phyloP scores from a whole-genome alignment of 2,113 vertebrate species.

The Formicarius rufipectus region DNA sequence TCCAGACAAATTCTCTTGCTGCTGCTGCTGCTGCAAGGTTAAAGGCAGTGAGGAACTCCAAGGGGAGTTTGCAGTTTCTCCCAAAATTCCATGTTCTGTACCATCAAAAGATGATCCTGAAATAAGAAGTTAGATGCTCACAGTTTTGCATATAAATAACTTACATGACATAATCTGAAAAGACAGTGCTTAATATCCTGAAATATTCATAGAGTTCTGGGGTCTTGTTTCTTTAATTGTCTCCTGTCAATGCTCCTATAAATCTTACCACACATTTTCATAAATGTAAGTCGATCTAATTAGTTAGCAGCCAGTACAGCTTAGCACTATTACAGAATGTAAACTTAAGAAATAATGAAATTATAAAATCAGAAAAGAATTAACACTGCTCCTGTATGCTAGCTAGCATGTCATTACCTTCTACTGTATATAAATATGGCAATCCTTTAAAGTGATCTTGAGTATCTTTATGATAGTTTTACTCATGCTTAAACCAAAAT shows the following conservation, averaged over 20 bases:
- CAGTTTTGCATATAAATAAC: neutral
- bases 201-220: neutral
- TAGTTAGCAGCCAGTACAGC: neutral
- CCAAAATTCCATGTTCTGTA: neutral
- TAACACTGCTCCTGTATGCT: neutral
- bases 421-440: neutral
- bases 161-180: neutral
- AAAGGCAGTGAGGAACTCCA: neutral
- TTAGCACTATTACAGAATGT: neutral
- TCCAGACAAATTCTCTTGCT: neutral
- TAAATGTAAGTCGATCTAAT: neutral
- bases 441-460: neutral
- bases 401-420: neutral
- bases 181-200: neutral
- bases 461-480: neutral
- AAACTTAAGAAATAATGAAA: neutral
- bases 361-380: neutral
- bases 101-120: slow-evolving; percentile 62
- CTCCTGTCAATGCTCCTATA: neutral
- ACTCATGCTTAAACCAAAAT: neutral
- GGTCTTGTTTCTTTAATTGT: neutral
- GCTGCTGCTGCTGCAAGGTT: neutral
- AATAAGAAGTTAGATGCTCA: neutral
- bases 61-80: neutral
- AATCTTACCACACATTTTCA: neutral